Evolutionary conservation across 2,113 vertebrate species (phyloP).

Genomic region (Suricata suricatta): DNA sequence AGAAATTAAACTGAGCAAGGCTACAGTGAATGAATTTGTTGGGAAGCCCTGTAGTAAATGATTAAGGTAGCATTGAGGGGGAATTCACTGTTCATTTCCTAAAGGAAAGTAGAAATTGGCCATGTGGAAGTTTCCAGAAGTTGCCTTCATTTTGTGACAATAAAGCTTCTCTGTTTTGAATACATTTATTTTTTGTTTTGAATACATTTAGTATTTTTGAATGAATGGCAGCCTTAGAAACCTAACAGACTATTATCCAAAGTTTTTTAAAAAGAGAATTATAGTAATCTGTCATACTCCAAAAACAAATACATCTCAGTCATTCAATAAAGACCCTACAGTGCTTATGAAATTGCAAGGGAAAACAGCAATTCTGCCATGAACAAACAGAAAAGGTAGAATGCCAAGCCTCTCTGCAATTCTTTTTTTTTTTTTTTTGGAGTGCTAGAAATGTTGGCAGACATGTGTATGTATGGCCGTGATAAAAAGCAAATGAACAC

Average conservation of each 20-base stretch:
- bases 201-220: constrained; percentile 45
- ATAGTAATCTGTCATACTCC: background rate
- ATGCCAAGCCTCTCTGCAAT: background rate
- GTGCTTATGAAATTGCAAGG: constrained; percentile 40
- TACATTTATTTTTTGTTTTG: constrained; percentile 7
- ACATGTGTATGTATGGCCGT: background rate
- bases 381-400: constrained; percentile 30
- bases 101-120: background rate
- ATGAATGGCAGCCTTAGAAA: constrained; percentile 34
- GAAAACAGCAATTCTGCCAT: constrained; percentile 39
- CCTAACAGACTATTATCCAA: background rate
- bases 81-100: background rate
- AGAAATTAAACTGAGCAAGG: background rate
- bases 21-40: background rate
- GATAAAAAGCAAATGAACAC: constrained; percentile 59
- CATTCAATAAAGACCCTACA: constrained; percentile 46
- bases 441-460: constrained; percentile 44
- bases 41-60: background rate
- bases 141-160: constrained; percentile 15
- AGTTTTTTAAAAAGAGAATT: constrained; percentile 2
- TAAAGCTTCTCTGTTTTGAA: background rate
- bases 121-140: background rate
- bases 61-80: background rate
- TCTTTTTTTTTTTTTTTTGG: background rate
- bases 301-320: constrained; percentile 7